Percentiles rank a stretch among this genome's conserved stretches.
These are phyloP conservation scores for Eudyptes chrysolophus DNA, from an alignment of 2,113 vertebrate species.

Conservation along the genomic window DNA sequence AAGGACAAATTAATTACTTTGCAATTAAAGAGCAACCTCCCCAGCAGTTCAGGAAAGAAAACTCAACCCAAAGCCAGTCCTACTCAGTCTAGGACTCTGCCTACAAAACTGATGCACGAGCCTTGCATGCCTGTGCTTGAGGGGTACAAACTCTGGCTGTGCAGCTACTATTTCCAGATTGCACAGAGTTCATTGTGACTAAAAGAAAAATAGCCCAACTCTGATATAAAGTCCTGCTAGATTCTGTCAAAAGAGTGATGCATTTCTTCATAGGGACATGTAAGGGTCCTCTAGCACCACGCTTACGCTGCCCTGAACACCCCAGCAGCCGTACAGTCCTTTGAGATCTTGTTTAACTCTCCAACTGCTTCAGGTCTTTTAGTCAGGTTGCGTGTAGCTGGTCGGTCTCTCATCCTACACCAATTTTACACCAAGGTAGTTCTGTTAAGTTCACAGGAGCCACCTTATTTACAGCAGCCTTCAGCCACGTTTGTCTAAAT, in stretches of 20 bases:
- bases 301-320: neutral
- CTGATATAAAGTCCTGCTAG: neutral
- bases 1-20: slow-evolving; percentile 1
- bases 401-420: neutral
- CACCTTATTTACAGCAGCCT: neutral
- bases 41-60: neutral
- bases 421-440: neutral
- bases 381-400: neutral
- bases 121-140: no score
- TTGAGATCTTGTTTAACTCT: neutral
- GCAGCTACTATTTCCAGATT: neutral
- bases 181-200: neutral
- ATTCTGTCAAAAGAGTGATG: neutral
- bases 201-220: neutral
- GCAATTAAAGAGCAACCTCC: neutral
- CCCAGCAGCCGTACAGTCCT: neutral
- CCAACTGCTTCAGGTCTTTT: neutral
- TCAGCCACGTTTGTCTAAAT: rapidly evolving
- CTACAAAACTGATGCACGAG: rapidly evolving
- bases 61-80: neutral
- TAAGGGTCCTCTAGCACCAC: neutral
- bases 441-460: neutral
- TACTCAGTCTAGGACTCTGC: neutral
- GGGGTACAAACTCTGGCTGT: neutral
- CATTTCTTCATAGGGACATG: neutral